phyloP scores from a whole-genome alignment of 2,888 invertebrate species.

The Hirtodrosophila cameraria region DNA sequence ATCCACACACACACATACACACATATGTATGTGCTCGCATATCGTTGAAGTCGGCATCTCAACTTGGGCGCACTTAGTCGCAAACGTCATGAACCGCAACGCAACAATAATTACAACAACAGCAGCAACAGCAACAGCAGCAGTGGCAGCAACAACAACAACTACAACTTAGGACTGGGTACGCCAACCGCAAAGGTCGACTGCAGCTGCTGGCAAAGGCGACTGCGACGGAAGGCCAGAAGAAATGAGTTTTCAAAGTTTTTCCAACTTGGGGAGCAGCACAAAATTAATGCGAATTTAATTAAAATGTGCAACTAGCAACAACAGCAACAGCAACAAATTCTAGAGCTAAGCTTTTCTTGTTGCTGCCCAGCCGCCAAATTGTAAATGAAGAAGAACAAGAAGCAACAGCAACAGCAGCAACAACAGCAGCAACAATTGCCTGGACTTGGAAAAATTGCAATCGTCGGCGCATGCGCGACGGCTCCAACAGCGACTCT shows the following conservation, averaged over 20 bases:
- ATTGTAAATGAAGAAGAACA: constrained; percentile 49
- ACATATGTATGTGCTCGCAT: constrained; percentile 2
- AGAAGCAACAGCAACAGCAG: constrained; percentile 16
- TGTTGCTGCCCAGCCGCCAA: constrained; percentile 64
- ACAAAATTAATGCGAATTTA: constrained; percentile 78
- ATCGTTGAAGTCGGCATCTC: constrained; percentile 36
- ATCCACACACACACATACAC: constrained; percentile 11
- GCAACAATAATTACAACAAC: constrained; percentile 78
- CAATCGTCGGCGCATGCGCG: constrained; percentile 70
- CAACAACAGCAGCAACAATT: constrained; percentile 36
- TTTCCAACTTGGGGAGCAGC: constrained; percentile 66
- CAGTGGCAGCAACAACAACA: constrained; percentile 48
- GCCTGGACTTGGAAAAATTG: constrained; percentile 61
- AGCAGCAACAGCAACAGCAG: constrained; percentile 33
- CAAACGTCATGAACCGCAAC: constrained; percentile 79
- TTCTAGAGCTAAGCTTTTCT: constrained; percentile 74
- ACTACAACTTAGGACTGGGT: constrained; percentile 63
- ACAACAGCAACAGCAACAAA: constrained; percentile 46
- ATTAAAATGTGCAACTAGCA: constrained; percentile 79
- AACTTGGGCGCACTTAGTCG: constrained; percentile 72
- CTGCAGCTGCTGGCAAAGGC: constrained; percentile 63
- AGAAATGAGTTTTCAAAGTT: constrained; percentile 78
- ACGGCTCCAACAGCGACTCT: constrained; percentile 41
- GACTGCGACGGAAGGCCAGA: constrained; percentile 54
- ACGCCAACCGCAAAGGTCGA: constrained; percentile 76